Base-by-base conservation (phyloP, 2,888 invertebrate species). In the Ganaspis brasiliensis region DNA sequence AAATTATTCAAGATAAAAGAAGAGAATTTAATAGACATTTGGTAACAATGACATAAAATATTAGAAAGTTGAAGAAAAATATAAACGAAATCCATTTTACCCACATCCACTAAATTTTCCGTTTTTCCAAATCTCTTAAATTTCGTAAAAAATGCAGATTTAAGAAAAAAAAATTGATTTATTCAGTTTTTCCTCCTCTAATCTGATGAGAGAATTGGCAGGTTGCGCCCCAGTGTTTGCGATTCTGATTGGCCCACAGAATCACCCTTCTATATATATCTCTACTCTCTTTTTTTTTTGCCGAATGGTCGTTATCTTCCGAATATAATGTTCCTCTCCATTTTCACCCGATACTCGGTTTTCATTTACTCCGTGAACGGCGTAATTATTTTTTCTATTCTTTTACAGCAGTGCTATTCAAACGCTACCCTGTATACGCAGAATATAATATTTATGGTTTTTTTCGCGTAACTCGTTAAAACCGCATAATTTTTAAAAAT, bases 181-280 rank as follows among this genome's bases (percentile, higher is more conserved):
- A 12, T 40, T 8, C 10, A 10, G 12, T 12, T 40, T 35, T 40
- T 40, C 12, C 40, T 9, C n/a, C 52, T 52, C 16, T 52, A 52
- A 52, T 12, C 57, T 26, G 26, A 14, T 26, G 5, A 4, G n/a
- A 57, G 57, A 57, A 57, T 57, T 57, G 57, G 31, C 57, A 57
- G n/a, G 12, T 26, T 24, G 26, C 31, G n/a, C 14, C n/a, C 24
- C 8, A 31, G 31, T n/a, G 59, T 16, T 59, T 9, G 31, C 31
- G 31, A 16, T 16, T 8, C 31, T n/a, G 35, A 59, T 59, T 8
- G n/a, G 31, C 16, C 16, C n/a, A 59, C n/a, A 9, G 35, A 35
- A 35, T n/a, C 21, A 19, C 19, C 19, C 19, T 55, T 6, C 24
- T 1, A 24, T 57, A 4, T 1, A 24, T 57, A 4, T 57, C 26